These are phyloP conservation scores for Pseudorasbora parva DNA, from an alignment of 2,113 vertebrate genomes.

Conservation along the genomic window DNA sequence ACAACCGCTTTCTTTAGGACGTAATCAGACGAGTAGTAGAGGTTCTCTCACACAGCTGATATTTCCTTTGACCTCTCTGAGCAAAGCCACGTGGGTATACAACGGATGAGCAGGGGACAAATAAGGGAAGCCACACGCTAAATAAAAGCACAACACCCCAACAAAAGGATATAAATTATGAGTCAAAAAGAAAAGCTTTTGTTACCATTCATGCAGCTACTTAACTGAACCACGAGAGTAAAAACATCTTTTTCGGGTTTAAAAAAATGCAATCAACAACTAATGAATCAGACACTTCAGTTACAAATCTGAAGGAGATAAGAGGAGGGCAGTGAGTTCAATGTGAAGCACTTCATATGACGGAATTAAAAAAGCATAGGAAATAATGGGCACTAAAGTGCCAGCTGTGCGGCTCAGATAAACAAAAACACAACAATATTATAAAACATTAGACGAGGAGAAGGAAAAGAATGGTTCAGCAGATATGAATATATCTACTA, in stretches of 20 bases:
- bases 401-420: background rate
- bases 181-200: background rate
- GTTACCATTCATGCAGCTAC: constrained; percentile 12
- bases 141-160: constrained; percentile 3
- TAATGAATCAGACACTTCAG: constrained; percentile 6
- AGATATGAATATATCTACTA: background rate
- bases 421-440: background rate
- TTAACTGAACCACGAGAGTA: background rate
- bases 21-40: constrained; percentile 8
- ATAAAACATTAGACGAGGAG: background rate
- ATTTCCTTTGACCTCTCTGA: constrained; percentile 53
- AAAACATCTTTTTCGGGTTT: background rate
- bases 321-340: background rate
- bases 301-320: background rate
- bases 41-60: constrained; percentile 28
- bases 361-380: background rate
- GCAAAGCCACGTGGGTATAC: constrained; percentile 39
- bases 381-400: constrained; percentile 12
- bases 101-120: constrained; percentile 27
- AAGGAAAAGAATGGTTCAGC: background rate
- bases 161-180: constrained; percentile 1
- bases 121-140: constrained; percentile 25
- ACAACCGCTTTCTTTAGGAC: background rate
- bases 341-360: background rate
- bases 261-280: constrained; percentile 11